Conservation (phyloP, 2,888 invertebrate species). For the Drosophila mercatorum region DNA sequence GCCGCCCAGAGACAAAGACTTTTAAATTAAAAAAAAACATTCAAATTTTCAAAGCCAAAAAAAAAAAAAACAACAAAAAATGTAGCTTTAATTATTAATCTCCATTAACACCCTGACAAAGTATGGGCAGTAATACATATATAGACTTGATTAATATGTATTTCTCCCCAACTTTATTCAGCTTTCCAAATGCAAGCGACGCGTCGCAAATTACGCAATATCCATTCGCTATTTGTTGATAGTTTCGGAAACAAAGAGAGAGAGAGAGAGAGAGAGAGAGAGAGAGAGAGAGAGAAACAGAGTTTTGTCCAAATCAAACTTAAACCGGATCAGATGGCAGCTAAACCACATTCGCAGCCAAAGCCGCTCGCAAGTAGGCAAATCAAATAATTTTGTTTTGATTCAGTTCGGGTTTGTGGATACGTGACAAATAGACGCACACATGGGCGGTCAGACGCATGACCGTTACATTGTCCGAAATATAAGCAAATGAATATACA, state of each 20-base stretch:
- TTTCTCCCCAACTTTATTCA: conserved; percentile 17
- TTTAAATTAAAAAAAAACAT: conserved; percentile 43
- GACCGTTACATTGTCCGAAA: conserved; percentile 75
- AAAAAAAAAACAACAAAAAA: conserved; percentile 30
- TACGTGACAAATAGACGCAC: conserved; percentile 53
- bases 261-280: too few relatives aligned
- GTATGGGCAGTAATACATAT: conserved; percentile 11
- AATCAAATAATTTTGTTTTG: conserved; percentile 52
- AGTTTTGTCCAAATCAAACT: conserved; percentile 53
- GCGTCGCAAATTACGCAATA: conserved; percentile 60
- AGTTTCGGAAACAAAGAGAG: conserved; percentile 32
- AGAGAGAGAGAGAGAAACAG: not conserved
- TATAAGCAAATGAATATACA: conserved; percentile 37
- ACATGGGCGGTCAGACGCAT: conserved; percentile 34
- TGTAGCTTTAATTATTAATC: conserved; percentile 62
- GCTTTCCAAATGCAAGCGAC: conserved; percentile 60
- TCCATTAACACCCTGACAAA: conserved; percentile 64
- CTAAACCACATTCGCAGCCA: conserved; percentile 26
- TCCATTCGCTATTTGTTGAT: conserved; percentile 61
- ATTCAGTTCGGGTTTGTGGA: conserved; percentile 53
- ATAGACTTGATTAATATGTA: not conserved
- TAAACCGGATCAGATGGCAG: conserved; percentile 63
- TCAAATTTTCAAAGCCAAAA: conserved; percentile 56
- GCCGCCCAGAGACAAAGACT: conserved; percentile 35
- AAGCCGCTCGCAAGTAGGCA: conserved; percentile 43